phyloP scores from a whole-genome alignment of 2,888 invertebrate species.

The Heliothis peltigera region DNA sequence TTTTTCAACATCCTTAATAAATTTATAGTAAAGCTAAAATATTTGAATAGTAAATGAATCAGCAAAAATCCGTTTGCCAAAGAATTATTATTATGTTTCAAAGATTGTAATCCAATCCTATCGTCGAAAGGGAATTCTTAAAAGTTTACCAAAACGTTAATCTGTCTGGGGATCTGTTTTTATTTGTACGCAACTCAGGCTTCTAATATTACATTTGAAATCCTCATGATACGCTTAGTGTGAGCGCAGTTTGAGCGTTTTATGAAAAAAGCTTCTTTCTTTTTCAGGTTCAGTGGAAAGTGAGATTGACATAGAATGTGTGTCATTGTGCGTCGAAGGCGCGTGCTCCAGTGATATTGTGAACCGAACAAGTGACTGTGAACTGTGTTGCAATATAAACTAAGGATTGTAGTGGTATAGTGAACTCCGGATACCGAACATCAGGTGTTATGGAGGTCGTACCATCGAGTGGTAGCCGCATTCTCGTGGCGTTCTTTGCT shows the following conservation, averaged over 20 bases:
- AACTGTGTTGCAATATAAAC: conserved; percentile 52
- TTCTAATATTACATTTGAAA: conserved; percentile 43
- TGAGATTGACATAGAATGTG: conserved; percentile 71
- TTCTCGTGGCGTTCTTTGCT: conserved; percentile 85
- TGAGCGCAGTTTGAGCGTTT: conserved; percentile 36
- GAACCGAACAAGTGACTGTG: conserved; percentile 41
- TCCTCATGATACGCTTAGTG: conserved; percentile 35
- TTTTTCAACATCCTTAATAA: conserved; percentile 8
- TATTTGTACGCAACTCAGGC: conserved; percentile 49
- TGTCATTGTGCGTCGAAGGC: conserved; percentile 78
- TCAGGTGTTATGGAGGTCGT: conserved; percentile 83
- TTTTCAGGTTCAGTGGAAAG: conserved; percentile 73
- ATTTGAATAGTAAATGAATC: neutral
- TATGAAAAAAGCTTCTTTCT: conserved; percentile 33
- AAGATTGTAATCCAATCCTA: conserved; percentile 28
- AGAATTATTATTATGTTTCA: conserved; percentile 12
- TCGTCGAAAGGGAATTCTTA: conserved; percentile 32
- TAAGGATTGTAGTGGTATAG: conserved; percentile 47
- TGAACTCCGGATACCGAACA: conserved; percentile 68
- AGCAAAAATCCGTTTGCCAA: conserved; percentile 28
- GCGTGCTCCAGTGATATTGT: conserved; percentile 58
- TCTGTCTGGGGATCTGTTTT: conserved; percentile 38
- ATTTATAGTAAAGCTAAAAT: conserved; percentile 7
- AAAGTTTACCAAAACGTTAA: conserved; percentile 29
- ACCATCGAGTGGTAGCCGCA: conserved; percentile 81